Base-by-base conservation (phyloP, 2,113 vertebrate genomes). In the Bufo bufo region DNA sequence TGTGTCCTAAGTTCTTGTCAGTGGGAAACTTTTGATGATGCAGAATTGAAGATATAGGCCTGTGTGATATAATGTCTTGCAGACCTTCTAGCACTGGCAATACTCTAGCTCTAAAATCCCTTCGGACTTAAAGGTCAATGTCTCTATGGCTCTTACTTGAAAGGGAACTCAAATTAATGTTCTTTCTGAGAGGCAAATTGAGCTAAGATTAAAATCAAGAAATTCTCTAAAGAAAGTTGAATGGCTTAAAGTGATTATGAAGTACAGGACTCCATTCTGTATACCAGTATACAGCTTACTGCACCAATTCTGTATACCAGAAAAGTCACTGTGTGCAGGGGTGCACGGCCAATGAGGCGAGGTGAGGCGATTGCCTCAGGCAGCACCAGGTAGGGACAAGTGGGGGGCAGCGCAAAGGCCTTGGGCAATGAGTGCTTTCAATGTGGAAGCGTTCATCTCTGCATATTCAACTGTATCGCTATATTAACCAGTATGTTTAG, bases 91-190 rank as follows among this genome's bases (percentile, higher is more conserved):
- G 45, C 72, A 20, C 47, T 20, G 72, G 72, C 17, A 75, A 47
- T 19, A 20, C 72, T 20, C 72, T 75, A 50, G 45, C 72, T 75
- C 16, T 75, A 75, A 75, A 75, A 75, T 75, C 72, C 72, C 50
- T 50, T 50, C 9, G 45, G 45, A 75, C 72, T 75, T 20, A 75
- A 75, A 75, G 72, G 72, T 75, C 72, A 50, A 10, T 50, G 45
- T 75, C 72, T 74, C 71, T 9, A 74, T 75, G 14, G 17, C 72
- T 75, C 72, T 75, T 78, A 78, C 77, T 78, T 54, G 77, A 78
- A 78, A 78, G 77, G 77, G 50, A 56, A 78, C 50, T 78, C 77
- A 78, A 78, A 78, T 78, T 54, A 77, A 56, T 52, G 77, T 78
- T 78, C 75, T 77, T 52, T 52, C 49, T 23, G n/a, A 78, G 43